Evolutionary conservation across 2,888 invertebrate species (phyloP), one percentile per base, ranked within the genome.

Genomic region (Catocala nupta): DNA sequence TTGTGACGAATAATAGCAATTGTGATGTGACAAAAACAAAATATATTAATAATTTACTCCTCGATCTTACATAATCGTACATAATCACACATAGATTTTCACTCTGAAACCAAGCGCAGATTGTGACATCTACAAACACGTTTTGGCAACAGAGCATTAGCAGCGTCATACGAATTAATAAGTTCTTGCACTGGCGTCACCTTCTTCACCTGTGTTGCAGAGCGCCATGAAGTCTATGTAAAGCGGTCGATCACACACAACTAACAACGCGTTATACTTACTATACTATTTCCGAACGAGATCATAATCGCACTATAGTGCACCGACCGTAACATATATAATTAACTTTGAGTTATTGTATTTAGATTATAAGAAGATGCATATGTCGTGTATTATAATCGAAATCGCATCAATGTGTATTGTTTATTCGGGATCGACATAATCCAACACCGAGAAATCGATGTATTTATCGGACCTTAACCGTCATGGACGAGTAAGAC

Each of bases 401-500:
- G 55, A 60, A 75, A 43, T 44, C 60, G 66, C 66, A 52, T 63
- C 33, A 56, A 43, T 61, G 13, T 64, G 34, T 62, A 58, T 63
- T 75, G 76, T 47, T 84, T 75, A 76, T 45, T 84, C 68, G 36
- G 66, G 5, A 11, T 80, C 78, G 55, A 73, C 80, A 50, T 73
- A 63, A 60, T 89, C 88, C 59, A 89, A 75, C 60, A 88, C 86
- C 70, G 87, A 69, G 65, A 77, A 89, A 56, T 89, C 87, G 69
- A 85, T 77, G 72, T 70, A 70, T 55, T 86, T 87, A 48, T 84
- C 80, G 6, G 90, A 89, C 43, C 88, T 86, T 81, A 89, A 82
- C 62, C 73, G 88, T 91, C 90, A 91, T 78, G 89, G 90, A 12
- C 88, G 84, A 47, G 78, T 73, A 5, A 84, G 55, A 10, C 82